Evolutionary conservation across 2,113 vertebrate species (phyloP).

Genomic region (Misgurnus mizolepis): DNA sequence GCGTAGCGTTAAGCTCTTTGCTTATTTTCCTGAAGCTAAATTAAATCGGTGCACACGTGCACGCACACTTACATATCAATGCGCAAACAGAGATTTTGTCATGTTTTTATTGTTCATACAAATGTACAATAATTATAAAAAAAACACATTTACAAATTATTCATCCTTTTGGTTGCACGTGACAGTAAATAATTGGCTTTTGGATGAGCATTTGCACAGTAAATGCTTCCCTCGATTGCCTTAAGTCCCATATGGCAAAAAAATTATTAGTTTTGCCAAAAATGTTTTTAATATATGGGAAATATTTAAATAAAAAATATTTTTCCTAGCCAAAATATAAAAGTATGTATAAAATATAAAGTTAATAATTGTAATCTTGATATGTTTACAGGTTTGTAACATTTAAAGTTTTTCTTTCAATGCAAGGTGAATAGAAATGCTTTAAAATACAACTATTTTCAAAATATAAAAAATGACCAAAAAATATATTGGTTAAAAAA

Average conservation of each 20-base stretch:
- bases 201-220: not conserved
- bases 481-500: too few species aligned
- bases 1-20: conserved; percentile 2
- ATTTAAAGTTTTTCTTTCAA: too few species aligned
- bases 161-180: not conserved
- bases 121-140: not conserved
- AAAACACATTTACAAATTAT: not conserved
- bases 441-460: too few species aligned
- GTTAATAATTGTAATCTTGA: too few species aligned
- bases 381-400: too few species aligned
- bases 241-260: not conserved
- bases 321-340: too few species aligned
- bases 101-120: conserved; percentile 23
- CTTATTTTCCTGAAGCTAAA: conserved; percentile 34
- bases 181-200: conserved; percentile 22
- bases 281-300: too few species aligned
- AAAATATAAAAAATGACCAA: too few species aligned
- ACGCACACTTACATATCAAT: not conserved
- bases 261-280: too few species aligned
- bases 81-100: not conserved
- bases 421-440: too few species aligned
- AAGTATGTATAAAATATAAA: too few species aligned
- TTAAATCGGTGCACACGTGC: not conserved
- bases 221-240: not conserved
- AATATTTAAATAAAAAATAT: too few species aligned